Conservation (phyloP, 2,113 vertebrate species). For the Odontophorus gujanensis region DNA sequence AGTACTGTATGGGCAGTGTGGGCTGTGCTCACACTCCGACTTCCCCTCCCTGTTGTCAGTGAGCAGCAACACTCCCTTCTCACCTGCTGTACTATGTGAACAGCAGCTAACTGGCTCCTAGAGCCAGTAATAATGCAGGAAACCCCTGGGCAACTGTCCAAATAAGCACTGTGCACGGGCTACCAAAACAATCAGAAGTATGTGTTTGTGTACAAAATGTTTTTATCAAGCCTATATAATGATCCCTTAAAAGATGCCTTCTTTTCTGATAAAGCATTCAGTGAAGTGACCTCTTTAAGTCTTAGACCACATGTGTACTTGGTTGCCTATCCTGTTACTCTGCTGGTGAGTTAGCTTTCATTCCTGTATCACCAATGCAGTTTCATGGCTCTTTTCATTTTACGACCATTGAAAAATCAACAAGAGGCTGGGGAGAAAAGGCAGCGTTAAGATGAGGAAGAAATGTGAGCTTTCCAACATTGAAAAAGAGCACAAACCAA, state of each 20-base stretch:
- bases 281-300: neutral
- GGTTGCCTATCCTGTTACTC: neutral
- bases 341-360: neutral
- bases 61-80: too few species aligned
- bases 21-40: too few species aligned
- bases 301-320: neutral
- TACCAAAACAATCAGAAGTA: slow-evolving; percentile 24
- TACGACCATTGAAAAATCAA: neutral
- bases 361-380: neutral
- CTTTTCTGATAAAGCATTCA: neutral
- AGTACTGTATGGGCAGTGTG: too few species aligned
- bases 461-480: slow-evolving; percentile 8
- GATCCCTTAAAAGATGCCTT: neutral
- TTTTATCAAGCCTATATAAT: slow-evolving; percentile 2
- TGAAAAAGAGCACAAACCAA: slow-evolving; percentile 17
- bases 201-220: neutral
- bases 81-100: too few species aligned
- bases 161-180: neutral
- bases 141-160: slow-evolving; percentile 39
- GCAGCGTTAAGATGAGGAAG: neutral
- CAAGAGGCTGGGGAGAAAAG: neutral
- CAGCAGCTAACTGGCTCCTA: neutral
- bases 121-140: slow-evolving; percentile 55
- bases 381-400: neutral
- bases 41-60: too few species aligned